A percentile compares a stretch with the other conserved stretches of the same genome.
These are phyloP conservation scores for Pangasius mekongensis DNA, from an alignment of 2,797 vertebrate genomes.

Conservation along the genomic window DNA sequence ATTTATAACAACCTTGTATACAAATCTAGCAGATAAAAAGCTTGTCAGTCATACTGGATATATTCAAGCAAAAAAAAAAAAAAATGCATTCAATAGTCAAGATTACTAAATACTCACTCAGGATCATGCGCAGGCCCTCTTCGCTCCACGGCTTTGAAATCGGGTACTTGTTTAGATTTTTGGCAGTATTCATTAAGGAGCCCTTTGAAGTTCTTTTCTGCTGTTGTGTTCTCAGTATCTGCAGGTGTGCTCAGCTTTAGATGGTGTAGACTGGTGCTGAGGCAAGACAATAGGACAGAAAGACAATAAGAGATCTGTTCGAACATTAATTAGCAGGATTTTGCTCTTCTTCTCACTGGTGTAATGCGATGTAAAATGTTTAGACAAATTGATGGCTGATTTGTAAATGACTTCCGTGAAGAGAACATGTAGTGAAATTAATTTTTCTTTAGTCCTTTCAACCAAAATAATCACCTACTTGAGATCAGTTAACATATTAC, in stretches of 20 bases:
- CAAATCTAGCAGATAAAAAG: conserved; percentile 66
- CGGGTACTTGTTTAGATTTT: neutral
- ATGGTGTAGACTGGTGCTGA: conserved; percentile 44
- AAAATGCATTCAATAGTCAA: neutral
- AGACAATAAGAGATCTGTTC: neutral
- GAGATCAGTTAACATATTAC: neutral
- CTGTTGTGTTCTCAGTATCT: conserved; percentile 18
- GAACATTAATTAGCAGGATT: neutral
- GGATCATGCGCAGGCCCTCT: conserved; percentile 67
- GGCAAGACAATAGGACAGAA: neutral
- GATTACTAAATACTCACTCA: conserved; percentile 64
- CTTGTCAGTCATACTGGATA: neutral
- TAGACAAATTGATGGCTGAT: neutral
- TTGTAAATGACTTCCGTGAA: neutral
- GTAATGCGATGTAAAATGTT: neutral
- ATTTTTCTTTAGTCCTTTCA: no score
- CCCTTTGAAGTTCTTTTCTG: conserved; percentile 64
- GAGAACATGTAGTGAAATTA: neutral
- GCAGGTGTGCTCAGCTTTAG: neutral
- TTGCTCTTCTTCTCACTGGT: neutral
- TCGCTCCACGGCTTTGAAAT: conserved; percentile 47
- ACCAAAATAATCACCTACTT: neutral
- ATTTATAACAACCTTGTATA: conserved; percentile 62
- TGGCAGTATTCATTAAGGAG: conserved; percentile 69
- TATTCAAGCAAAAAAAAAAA: neutral